Evolutionary conservation across 1,140 invertebrate genomes (phyloP).

Genomic region (Drosophila nigrodunni): DNA sequence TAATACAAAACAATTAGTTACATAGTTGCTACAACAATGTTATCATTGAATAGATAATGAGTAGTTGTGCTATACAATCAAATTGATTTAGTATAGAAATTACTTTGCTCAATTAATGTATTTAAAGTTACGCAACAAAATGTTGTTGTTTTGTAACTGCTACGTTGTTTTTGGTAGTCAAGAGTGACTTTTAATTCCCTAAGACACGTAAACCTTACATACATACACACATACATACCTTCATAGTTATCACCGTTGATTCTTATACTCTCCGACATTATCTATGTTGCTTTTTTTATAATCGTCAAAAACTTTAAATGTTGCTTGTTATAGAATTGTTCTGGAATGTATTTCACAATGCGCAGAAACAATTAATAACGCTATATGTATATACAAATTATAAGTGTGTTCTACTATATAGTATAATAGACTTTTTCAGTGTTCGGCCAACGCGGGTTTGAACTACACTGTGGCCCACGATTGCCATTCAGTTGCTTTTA

Average conservation of each 20-base stretch:
- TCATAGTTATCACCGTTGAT: conserved; percentile 67
- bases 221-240: conserved; percentile 40
- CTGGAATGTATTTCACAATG: conserved; percentile 45
- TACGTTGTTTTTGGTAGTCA: too few relatives aligned
- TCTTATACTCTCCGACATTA: conserved; percentile 60
- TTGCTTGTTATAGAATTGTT: conserved; percentile 13
- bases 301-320: conserved; percentile 42
- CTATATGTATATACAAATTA: background rate
- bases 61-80: too few relatives aligned
- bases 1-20: background rate
- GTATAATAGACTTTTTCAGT: conserved; percentile 18
- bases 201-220: background rate
- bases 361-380: conserved; percentile 5
- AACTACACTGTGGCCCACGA: conserved; percentile 29
- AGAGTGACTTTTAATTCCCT: too few relatives aligned
- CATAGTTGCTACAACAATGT: too few relatives aligned
- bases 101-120: too few relatives aligned
- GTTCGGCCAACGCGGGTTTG: conserved; percentile 24
- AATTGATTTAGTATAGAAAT: too few relatives aligned
- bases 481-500: conserved; percentile 30
- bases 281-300: conserved; percentile 52
- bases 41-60: too few relatives aligned
- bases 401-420: background rate
- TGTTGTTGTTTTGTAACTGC: too few relatives aligned
- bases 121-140: too few relatives aligned